Percentiles rank a stretch among this genome's conserved stretches.
phyloP scores from a whole-genome alignment of 1,140 invertebrate species.

The Drosophila sechellia region DNA sequence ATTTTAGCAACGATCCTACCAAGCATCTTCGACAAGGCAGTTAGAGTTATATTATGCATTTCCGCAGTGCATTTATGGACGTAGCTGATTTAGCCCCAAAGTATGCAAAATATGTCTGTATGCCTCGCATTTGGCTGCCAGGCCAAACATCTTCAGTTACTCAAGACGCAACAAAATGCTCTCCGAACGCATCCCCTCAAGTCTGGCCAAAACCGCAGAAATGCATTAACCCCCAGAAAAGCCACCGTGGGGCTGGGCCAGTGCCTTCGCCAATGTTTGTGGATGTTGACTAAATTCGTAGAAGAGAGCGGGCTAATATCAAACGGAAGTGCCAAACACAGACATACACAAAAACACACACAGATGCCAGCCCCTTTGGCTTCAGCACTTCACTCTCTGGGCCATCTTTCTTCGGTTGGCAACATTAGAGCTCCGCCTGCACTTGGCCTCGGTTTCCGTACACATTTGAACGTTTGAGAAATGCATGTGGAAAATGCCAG shows the following conservation, averaged over 20 bases:
- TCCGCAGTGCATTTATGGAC: slow-evolving; percentile 47
- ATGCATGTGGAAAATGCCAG: slow-evolving; percentile 80
- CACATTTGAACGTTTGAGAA: slow-evolving; percentile 77
- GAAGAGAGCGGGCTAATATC: slow-evolving; percentile 75
- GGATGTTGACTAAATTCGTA: slow-evolving; percentile 71
- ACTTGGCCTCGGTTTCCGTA: slow-evolving; percentile 76
- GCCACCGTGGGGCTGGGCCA: not conserved
- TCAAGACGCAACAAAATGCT: slow-evolving; percentile 43
- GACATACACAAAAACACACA: slow-evolving; percentile 21
- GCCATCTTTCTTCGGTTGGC: slow-evolving; percentile 69
- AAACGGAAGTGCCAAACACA: slow-evolving; percentile 74
- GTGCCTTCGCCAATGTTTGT: slow-evolving; percentile 49
- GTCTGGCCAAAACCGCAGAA: slow-evolving; percentile 66
- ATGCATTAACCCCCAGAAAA: slow-evolving; percentile 60
- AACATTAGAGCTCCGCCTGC: slow-evolving; percentile 58
- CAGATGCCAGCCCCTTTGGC: not conserved
- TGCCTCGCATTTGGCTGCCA: slow-evolving; percentile 20
- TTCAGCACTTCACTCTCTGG: slow-evolving; percentile 19
- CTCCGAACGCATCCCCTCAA: not conserved
- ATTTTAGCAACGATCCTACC: slow-evolving; percentile 14
- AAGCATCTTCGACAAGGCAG: slow-evolving; percentile 7
- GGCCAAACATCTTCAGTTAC: slow-evolving; percentile 50
- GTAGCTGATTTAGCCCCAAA: slow-evolving; percentile 10
- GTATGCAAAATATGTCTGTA: slow-evolving; percentile 47
- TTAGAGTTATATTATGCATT: slow-evolving; percentile 30